Base-by-base conservation (phyloP, 2,888 invertebrate species). In the Drosophila prolongata region DNA sequence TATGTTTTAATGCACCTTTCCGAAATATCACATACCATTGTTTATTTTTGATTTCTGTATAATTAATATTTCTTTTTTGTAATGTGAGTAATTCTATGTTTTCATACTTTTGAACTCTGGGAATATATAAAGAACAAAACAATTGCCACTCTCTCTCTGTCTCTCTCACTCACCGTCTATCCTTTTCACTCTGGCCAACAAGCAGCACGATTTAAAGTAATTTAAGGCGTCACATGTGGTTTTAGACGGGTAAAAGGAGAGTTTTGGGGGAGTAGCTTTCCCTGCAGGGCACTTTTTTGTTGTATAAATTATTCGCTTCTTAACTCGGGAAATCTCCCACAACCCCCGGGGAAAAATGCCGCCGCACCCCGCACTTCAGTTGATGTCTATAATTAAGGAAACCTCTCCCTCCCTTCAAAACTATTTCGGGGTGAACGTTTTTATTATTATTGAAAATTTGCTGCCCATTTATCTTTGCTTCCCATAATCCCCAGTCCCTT, bases 171-270 rank as follows among this genome's bases (percentile, higher is more conserved):
- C 16, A 9, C 10, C 14, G 9, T 11, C 34, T 8, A 16, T 16
- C 38, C 6, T 3, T 24, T 3, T 13, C 13, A 11, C 19, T 35
- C 30, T 40, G 6, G 59, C 30, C 13, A 24, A 9, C 46, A n/a
- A 46, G 27, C 49, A 49, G 8, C 35, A 13, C 16, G 30, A 37
- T 66, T 52, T 19, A 69, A 73, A 60, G 70, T 72, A 80, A 69
- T 76, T 73, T 78, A 76, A 74, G 70, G 67, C 70, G 34, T 71
- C 69, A 56, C 78, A 78, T 79, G 67, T 67, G 72, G 70, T 59
- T 70, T 64, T 42, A 60, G 38, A 34, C 27, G 38, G 52, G 65
- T 35, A 30, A 2, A n/a, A 6, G 2, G 42, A n/a, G 44, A 38
- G 40, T 13, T 47, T 24, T 3, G 24, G 13, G 13, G 16, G 52